phyloP scores from a whole-genome alignment of 2,888 invertebrate species.

The Apamea crenata region DNA sequence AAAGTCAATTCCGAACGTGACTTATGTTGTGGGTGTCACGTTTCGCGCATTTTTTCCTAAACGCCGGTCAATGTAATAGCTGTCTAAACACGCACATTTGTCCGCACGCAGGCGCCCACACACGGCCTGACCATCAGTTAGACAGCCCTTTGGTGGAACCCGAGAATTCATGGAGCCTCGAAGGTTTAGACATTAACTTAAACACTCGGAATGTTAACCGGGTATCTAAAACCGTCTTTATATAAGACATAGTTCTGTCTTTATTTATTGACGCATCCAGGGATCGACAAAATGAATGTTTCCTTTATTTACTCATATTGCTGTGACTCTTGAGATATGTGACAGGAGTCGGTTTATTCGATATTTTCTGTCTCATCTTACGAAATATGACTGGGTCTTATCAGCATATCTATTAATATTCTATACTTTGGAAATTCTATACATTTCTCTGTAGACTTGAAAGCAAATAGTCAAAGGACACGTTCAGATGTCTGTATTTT shows the following conservation, averaged over 20 bases:
- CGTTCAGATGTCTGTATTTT: not conserved
- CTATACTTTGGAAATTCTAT: slow-evolving; percentile 21
- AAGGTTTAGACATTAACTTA: slow-evolving; percentile 66
- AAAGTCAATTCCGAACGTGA: slow-evolving; percentile 62
- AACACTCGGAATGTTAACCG: slow-evolving; percentile 69
- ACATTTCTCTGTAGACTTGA: not conserved
- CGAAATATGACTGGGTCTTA: slow-evolving; percentile 36
- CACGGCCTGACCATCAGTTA: slow-evolving; percentile 67
- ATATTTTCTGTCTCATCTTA: slow-evolving; percentile 30
- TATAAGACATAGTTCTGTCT: slow-evolving; percentile 56
- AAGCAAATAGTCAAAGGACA: slow-evolving; percentile 1
- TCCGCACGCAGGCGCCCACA: slow-evolving; percentile 69
- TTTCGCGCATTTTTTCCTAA: slow-evolving; percentile 61
- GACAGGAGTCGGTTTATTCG: slow-evolving; percentile 51
- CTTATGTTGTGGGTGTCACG: slow-evolving; percentile 59
- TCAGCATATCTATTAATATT: slow-evolving; percentile 20
- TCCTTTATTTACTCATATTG: slow-evolving; percentile 63
- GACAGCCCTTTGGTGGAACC: slow-evolving; percentile 50
- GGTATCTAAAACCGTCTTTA: slow-evolving; percentile 60
- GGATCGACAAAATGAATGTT: slow-evolving; percentile 65
- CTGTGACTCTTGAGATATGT: slow-evolving; percentile 53
- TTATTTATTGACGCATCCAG: slow-evolving; percentile 71
- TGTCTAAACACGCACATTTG: slow-evolving; percentile 62
- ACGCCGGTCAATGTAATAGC: slow-evolving; percentile 64
- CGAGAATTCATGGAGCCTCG: slow-evolving; percentile 71